Percentiles rank a stretch among this genome's conserved stretches.
phyloP scores from a whole-genome alignment of 2,888 invertebrate species.

The Synergus laeviventris region DNA sequence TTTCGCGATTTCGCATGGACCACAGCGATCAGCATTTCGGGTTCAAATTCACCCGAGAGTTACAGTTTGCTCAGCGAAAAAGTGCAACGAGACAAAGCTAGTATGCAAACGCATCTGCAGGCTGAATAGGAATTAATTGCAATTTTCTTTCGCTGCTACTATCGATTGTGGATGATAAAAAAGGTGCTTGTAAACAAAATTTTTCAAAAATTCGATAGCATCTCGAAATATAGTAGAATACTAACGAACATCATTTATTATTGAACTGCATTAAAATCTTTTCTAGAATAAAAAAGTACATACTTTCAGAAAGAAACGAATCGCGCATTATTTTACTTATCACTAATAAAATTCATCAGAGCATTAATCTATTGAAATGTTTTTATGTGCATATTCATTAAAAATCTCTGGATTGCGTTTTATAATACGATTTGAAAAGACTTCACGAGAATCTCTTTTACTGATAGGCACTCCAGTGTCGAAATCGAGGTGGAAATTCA shows the following conservation, averaged over 20 bases:
- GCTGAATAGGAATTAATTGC: conserved; percentile 16
- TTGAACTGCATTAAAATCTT: no score
- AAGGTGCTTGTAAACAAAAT: no score
- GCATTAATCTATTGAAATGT: no score
- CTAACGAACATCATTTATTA: no score
- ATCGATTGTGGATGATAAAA: neutral
- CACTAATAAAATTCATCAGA: no score
- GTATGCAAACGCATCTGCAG: conserved; percentile 5
- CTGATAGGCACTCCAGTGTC: neutral
- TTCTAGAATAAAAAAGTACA: no score
- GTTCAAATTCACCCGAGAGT: conserved; percentile 12
- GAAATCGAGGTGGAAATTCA: neutral
- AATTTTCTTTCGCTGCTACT: neutral
- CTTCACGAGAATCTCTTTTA: neutral
- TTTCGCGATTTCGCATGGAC: conserved; percentile 61
- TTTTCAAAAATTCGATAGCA: no score
- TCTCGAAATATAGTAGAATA: no score
- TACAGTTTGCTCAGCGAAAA: conserved; percentile 31
- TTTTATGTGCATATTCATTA: no score
- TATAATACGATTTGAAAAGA: neutral
- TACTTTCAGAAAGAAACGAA: no score
- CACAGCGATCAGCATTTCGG: conserved; percentile 54
- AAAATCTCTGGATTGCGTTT: neutral
- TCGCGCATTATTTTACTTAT: no score
- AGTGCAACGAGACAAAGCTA: conserved; percentile 24